phyloP scores from a whole-genome alignment of 2,888 invertebrate genomes.

The Pammene aurita region DNA sequence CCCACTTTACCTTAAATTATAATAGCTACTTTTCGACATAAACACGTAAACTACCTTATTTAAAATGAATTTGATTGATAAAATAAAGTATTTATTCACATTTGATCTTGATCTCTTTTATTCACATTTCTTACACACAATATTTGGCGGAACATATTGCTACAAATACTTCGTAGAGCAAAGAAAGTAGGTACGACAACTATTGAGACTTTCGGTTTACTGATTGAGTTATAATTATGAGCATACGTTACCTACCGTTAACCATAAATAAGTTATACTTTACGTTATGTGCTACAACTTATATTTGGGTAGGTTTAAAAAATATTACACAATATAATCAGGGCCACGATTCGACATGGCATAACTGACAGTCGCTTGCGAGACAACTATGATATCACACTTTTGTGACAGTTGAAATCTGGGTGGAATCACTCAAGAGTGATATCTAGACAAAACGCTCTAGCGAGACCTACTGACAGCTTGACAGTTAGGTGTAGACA shows the following conservation, averaged over 20 bases:
- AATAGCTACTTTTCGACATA: slow-evolving; percentile 6
- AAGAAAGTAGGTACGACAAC: slow-evolving; percentile 19
- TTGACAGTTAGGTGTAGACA: no score
- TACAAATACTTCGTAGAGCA: slow-evolving; percentile 43
- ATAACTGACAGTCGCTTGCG: no score
- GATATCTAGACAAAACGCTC: no score
- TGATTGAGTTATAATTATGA: slow-evolving; percentile 25
- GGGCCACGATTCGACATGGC: no score
- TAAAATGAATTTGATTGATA: not conserved
- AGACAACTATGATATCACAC: no score
- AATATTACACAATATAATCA: slow-evolving; percentile 7
- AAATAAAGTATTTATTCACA: slow-evolving; percentile 11
- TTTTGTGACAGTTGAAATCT: no score
- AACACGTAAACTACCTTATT: slow-evolving; percentile 1
- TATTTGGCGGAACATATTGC: slow-evolving; percentile 66
- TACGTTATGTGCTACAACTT: slow-evolving; percentile 3
- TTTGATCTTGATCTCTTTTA: slow-evolving; percentile 31
- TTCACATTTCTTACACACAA: slow-evolving; percentile 42
- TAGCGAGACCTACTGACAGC: no score
- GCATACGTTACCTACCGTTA: slow-evolving; percentile 18
- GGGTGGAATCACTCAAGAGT: no score
- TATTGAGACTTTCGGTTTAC: slow-evolving; percentile 16
- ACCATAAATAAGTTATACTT: slow-evolving; percentile 12
- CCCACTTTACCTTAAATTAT: not conserved
- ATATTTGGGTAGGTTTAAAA: slow-evolving; percentile 7